phyloP scores from a whole-genome alignment of 2,113 vertebrate genomes.

The Pseudopipra pipra region DNA sequence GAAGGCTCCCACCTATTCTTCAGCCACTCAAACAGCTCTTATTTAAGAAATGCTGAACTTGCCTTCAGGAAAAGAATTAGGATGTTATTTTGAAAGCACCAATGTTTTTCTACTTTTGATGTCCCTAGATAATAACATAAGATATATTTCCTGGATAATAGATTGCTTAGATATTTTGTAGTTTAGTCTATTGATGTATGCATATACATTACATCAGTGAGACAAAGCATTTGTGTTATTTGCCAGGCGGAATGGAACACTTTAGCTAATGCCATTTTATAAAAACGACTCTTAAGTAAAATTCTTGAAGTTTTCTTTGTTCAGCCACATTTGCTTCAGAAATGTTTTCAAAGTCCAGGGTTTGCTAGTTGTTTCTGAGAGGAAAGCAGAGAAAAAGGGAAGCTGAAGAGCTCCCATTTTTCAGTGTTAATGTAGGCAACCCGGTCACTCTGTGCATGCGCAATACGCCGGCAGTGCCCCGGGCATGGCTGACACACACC shows the following conservation, averaged over 20 bases:
- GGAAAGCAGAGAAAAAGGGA: neutral
- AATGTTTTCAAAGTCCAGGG: neutral
- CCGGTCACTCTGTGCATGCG: rapidly evolving
- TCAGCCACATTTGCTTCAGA: neutral
- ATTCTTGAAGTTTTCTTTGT: neutral
- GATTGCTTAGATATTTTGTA: neutral
- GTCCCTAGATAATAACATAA: neutral
- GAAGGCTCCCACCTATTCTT: neutral
- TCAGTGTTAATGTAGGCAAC: rapidly evolving
- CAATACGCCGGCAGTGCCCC: rapidly evolving
- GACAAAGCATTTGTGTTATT: neutral
- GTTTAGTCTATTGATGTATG: neutral
- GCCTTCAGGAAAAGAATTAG: neutral
- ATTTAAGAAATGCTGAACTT: neutral
- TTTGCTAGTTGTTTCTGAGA: neutral
- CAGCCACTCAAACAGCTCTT: neutral
- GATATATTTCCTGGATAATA: neutral
- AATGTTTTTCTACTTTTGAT: neutral
- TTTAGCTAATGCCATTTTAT: neutral
- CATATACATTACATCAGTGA: neutral
- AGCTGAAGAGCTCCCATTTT: neutral
- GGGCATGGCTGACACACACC: neutral
- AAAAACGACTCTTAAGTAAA: neutral
- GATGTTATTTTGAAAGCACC: neutral
- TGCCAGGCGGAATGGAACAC: neutral